Conservation (phyloP, 2,888 invertebrate genomes). For the Aplocera efformata region DNA sequence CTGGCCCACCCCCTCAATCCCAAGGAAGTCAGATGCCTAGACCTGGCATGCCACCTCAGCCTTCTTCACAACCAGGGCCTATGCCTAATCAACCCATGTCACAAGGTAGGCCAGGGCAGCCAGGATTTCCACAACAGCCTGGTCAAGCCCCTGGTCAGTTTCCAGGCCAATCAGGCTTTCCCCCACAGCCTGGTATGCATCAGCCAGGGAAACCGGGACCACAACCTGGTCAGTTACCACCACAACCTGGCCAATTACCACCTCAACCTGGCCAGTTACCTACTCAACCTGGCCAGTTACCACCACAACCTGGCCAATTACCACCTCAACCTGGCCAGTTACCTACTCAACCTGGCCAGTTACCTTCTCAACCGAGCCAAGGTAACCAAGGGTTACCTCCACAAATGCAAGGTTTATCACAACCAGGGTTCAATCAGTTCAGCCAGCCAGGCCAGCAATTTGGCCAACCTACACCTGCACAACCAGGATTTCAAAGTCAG, state of each 20-base stretch:
- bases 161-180: slow-evolving; percentile 22
- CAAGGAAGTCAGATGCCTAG: slow-evolving; percentile 27
- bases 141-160: slow-evolving; percentile 34
- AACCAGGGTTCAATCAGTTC: slow-evolving; percentile 7
- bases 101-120: slow-evolving; percentile 22
- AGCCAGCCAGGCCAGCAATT: slow-evolving; percentile 30
- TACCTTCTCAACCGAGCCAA: slow-evolving; percentile 31
- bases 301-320: slow-evolving; percentile 42
- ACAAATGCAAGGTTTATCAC: slow-evolving; percentile 1
- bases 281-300: slow-evolving; percentile 44
- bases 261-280: slow-evolving; percentile 28
- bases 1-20: slow-evolving; percentile 33
- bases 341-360: slow-evolving; percentile 33
- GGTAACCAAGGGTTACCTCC: slow-evolving; percentile 24
- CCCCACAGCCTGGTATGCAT: slow-evolving; percentile 32
- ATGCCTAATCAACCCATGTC: slow-evolving; percentile 15
- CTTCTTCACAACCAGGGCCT: slow-evolving; percentile 9
- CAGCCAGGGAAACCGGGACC: slow-evolving; percentile 27
- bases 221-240: slow-evolving; percentile 49
- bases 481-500: no score
- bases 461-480: slow-evolving; percentile 55
- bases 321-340: slow-evolving; percentile 34
- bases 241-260: slow-evolving; percentile 38
- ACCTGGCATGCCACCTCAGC: slow-evolving; percentile 19
- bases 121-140: slow-evolving; percentile 37